Evolutionary conservation across 2,797 vertebrate genomes (phyloP).

Genomic region (Trachops cirrhosus): DNA sequence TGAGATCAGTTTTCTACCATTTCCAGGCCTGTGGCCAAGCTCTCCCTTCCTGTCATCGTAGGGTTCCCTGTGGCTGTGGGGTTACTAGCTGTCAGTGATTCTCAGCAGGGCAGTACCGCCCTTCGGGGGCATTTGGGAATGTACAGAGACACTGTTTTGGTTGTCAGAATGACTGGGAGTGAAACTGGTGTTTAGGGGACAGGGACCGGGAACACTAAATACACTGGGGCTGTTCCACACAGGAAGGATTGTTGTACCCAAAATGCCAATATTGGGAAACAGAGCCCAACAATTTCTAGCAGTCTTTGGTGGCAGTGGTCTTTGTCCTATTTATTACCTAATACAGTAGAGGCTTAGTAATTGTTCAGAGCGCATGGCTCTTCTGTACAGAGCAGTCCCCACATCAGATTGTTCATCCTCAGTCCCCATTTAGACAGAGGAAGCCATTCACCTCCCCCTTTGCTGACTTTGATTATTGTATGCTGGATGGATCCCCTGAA

Average conservation of each 20-base stretch:
- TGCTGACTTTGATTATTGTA: not conserved
- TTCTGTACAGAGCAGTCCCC: not conserved
- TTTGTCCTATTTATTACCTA: not conserved
- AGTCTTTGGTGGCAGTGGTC: not conserved
- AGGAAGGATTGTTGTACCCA: not conserved
- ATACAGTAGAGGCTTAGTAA: not conserved
- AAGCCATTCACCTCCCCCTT: not conserved
- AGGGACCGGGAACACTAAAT: not conserved
- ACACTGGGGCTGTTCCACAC: not conserved
- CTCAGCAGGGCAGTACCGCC: not conserved
- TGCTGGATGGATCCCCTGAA: not conserved
- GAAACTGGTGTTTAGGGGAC: not conserved
- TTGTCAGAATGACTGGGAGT: conserved; percentile 16
- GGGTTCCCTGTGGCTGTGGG: not conserved
- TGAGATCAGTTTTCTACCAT: not conserved
- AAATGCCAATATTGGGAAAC: not conserved
- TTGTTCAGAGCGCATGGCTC: not conserved
- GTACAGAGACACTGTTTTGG: not conserved
- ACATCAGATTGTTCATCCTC: not conserved
- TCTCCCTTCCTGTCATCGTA: not conserved
- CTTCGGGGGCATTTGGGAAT: conserved; percentile 2
- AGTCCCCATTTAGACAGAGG: not conserved
- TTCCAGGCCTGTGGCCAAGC: not conserved
- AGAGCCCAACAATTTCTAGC: not conserved
- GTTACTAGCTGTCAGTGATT: not conserved